Evolutionary conservation across 2,113 vertebrate species (phyloP).

Genomic region (Aegithalos caudatus): DNA sequence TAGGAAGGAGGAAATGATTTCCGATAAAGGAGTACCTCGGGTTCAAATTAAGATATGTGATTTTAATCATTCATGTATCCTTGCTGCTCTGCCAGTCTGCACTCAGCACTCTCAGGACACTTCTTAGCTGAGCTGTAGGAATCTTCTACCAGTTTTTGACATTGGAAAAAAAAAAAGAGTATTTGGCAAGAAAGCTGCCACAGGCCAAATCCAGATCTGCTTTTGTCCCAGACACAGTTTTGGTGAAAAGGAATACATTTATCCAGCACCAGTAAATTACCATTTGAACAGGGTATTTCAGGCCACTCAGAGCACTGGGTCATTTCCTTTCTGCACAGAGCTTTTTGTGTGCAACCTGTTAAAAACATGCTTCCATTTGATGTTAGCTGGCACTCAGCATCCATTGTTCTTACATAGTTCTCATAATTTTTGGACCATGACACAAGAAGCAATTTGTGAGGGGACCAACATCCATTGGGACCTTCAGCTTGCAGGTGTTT

Average conservation of each 20-base stretch:
- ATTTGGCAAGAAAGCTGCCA: background rate
- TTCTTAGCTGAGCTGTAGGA: background rate
- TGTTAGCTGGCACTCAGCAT: background rate
- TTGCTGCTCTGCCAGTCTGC: background rate
- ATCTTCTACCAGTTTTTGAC: background rate
- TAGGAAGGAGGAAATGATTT: background rate
- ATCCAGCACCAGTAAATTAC: background rate
- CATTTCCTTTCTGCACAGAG: background rate
- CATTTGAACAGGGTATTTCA: background rate
- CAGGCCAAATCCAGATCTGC: background rate
- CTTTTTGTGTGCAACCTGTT: background rate
- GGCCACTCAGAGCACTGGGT: background rate
- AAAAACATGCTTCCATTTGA: background rate
- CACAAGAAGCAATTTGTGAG: background rate
- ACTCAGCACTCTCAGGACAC: background rate
- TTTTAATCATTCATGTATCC: background rate
- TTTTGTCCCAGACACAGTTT: background rate
- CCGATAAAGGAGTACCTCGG: background rate
- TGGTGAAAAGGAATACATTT: background rate
- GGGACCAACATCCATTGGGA: background rate
- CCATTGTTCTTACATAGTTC: background rate
- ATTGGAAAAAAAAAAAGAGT: background rate
- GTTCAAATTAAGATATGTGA: background rate
- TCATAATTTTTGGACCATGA: background rate
- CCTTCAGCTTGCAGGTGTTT: background rate